These are phyloP conservation scores for Thecophora atra DNA, from an alignment of 2,888 invertebrate species.

Conservation along the genomic window DNA sequence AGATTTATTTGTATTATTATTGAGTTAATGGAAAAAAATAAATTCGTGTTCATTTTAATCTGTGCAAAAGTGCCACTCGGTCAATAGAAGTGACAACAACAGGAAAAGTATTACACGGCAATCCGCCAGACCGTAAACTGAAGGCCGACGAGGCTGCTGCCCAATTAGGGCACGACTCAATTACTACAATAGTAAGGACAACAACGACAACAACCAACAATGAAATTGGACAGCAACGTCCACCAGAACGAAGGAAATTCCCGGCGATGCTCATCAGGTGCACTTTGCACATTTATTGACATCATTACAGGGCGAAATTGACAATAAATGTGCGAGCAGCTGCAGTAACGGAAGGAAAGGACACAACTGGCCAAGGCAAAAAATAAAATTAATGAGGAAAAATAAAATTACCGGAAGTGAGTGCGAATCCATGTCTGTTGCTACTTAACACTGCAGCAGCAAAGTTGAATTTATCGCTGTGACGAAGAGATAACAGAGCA, in stretches of 20 bases:
- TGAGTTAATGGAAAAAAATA: too few species aligned
- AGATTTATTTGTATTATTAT: too few species aligned
- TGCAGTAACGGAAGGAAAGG: background rate
- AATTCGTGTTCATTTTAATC: too few species aligned
- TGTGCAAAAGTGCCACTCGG: too few species aligned
- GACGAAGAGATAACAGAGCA: too few species aligned
- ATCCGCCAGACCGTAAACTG: too few species aligned
- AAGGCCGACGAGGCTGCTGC: too few species aligned
- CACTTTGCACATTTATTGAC: slow-evolving; percentile 30
- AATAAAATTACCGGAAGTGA: slow-evolving; percentile 12
- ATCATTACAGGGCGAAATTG: slow-evolving; percentile 24
- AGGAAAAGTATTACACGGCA: background rate
- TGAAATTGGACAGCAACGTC: background rate
- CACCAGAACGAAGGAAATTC: background rate
- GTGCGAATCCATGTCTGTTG: background rate
- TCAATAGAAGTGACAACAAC: background rate
- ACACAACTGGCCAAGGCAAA: background rate
- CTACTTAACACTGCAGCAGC: too few species aligned
- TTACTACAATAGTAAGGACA: slow-evolving; percentile 43
- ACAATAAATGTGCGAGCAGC: slow-evolving; percentile 7
- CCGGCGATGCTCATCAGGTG: slow-evolving; percentile 17
- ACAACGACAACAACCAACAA: background rate
- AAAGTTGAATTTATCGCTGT: too few species aligned
- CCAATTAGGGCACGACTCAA: background rate
- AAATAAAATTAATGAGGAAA: background rate